Base-by-base conservation (phyloP, 2,113 vertebrate species). In the Poeciliopsis turrubarensis region DNA sequence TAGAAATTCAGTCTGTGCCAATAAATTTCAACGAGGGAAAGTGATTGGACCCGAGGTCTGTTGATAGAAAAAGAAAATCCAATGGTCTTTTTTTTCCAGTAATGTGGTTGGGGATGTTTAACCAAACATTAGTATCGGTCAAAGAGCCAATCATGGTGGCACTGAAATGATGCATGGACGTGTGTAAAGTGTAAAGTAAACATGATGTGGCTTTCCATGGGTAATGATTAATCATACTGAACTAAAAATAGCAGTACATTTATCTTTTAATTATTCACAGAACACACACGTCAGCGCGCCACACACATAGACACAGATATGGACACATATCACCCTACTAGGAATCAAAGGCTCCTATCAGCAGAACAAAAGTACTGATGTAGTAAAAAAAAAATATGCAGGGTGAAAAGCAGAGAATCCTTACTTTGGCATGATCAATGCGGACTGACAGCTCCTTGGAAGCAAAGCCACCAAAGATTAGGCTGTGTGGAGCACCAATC, bases 381-480 rank as follows among this genome's bases (percentile, higher is more conserved):
- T n/a, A n/a, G 7, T 25, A 7, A 22, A 70, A 26, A 25, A 65
- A 51, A 60, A 15, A 62, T 8, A 62, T 15, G 11, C 29, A 62
- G 32, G 7, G 0, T 67, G 13, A 68, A 15, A 17, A 19, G 34
- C 12, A 14, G 39, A 3, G 1, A 14, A 8, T 4, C 31, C 86
- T 92, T 88, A 98, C 98, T 96, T 98, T 99, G 83, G 95, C 96
- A 22, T 99, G 98, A 87, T 97, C 90, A 76, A 99, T 96, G 80
- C 98, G 96, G 77, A 94, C 94, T 0, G 97, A 95, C 30, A 99
- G 95, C 86, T 99, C 98, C 82, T 95, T 97, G 25, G 98, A 96
- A 10, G 97, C 98, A 74, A 99, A 99, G 87, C 98, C 98, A 0
- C 98, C 98, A 76, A 99, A 99, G 84, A 99, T 98, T 70, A 99